A percentile compares a stretch with the other conserved stretches of the same genome.
Conservation (phyloP, 2,113 vertebrate species). For the Hydropotes inermis region DNA sequence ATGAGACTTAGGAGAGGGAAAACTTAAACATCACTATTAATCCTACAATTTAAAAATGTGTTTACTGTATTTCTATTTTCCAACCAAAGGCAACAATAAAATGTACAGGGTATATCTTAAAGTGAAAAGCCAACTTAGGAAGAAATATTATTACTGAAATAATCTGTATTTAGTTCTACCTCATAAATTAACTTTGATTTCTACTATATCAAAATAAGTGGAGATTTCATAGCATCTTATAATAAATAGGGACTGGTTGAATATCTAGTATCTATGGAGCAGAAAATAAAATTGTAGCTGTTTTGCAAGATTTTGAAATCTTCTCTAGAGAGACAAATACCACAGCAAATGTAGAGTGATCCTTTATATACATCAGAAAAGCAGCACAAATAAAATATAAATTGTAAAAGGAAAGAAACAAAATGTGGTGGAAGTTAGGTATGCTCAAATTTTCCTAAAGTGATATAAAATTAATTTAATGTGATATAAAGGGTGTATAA, state of each 20-base stretch:
- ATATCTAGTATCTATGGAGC: background rate
- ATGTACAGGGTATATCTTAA: background rate
- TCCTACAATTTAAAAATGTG: background rate
- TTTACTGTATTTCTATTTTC: conserved; percentile 27
- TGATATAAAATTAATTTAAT: conserved; percentile 12
- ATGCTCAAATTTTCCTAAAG: background rate
- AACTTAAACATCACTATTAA: background rate
- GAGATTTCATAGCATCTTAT: background rate
- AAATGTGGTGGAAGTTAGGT: background rate
- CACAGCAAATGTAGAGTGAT: background rate
- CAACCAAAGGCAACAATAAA: background rate
- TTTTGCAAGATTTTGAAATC: background rate
- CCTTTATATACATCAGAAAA: background rate
- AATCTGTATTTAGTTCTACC: background rate
- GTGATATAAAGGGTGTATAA: background rate
- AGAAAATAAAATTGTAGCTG: background rate
- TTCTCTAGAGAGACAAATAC: background rate
- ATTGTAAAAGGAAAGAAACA: background rate
- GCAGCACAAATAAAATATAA: conserved; percentile 11
- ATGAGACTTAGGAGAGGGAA: background rate
- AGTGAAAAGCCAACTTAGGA: background rate
- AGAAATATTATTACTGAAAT: fast-evolving
- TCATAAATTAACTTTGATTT: conserved; percentile 22
- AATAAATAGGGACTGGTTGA: background rate
- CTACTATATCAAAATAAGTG: background rate